Evolutionary conservation across 2,888 invertebrate genomes (phyloP).

Genomic region (Homarus gammarus): DNA sequence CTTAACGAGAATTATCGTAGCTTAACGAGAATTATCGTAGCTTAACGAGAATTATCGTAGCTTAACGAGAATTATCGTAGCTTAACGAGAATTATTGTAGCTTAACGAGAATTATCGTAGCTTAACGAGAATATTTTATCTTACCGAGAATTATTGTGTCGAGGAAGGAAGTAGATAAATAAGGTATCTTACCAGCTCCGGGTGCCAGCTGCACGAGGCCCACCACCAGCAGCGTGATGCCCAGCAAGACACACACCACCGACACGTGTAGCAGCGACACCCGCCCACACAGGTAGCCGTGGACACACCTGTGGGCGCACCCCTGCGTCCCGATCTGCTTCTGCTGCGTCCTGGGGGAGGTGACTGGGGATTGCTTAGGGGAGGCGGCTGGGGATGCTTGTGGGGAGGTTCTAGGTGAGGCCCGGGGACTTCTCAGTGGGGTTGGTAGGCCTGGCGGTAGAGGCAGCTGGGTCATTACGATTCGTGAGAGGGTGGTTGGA

Average conservation of each 20-base stretch:
- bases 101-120: too few species aligned
- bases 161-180: background rate
- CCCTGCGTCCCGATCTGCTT: constrained; percentile 28
- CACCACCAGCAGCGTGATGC: constrained; percentile 80
- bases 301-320: constrained; percentile 77
- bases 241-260: constrained; percentile 86
- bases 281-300: constrained; percentile 77
- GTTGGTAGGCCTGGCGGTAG: constrained; percentile 60
- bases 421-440: constrained; percentile 68
- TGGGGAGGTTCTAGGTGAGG: constrained; percentile 61
- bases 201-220: constrained; percentile 78
- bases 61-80: too few species aligned
- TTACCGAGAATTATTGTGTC: background rate
- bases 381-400: constrained; percentile 61
- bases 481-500: constrained; percentile 37
- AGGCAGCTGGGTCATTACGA: constrained; percentile 6
- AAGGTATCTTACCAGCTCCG: constrained; percentile 71
- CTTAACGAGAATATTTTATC: background rate
- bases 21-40: too few species aligned
- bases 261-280: constrained; percentile 84
- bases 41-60: too few species aligned
- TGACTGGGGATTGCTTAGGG: constrained; percentile 63
- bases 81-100: too few species aligned
- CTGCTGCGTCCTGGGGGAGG: constrained; percentile 52
- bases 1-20: too few species aligned